Evolutionary conservation across 1,140 invertebrate species (phyloP), one percentile per base, ranked within the genome.

Genomic region (Helicoverpa armigera): DNA sequence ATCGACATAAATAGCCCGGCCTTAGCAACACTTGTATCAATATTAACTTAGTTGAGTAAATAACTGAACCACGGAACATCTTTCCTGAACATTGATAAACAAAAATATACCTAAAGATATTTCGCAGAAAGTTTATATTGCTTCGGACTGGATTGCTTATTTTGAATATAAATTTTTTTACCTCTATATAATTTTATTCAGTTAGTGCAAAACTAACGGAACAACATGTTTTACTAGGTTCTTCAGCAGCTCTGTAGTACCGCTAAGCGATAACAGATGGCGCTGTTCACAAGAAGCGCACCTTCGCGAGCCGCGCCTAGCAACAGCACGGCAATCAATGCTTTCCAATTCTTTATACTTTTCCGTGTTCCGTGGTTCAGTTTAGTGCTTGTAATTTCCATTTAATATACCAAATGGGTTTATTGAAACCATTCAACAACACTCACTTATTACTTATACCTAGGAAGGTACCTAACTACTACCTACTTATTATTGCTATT

Each of bases 1-100:
- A 70, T 76, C 80, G 80, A 78, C 69, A 79, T 82, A 83, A 80
- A 83, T 80, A 83, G 73, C 61, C 16, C 72, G 61, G 72, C 82
- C 73, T 80, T 75, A 72, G 51, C 51, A 61, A 79, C 82, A 83
- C 53, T 79, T 80, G 72, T 14, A 56, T 75, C 73, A 83, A 83
- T 83, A 83, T 80, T 80, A 50, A 16, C 50, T 67, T 43, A 77
- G 60, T 65, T 77, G 51, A 53, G 50, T 35, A 61, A 65, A 76
- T 43, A 77, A 63, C 60, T 43, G 53, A n/a, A 75, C 16, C 16
- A 31, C 56, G 16, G 53, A 76, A 76, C 43, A 76, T 29, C 35
- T 51, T 63, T 18, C 48, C 11, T 65, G 11, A n/a, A 51, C 23
- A n/a, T 50, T 35, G 61, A 10, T 43, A 31, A 13, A 14, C 58